phyloP scores from a whole-genome alignment of 2,797 vertebrate genomes.

The Periophthalmus magnuspinnatus region DNA sequence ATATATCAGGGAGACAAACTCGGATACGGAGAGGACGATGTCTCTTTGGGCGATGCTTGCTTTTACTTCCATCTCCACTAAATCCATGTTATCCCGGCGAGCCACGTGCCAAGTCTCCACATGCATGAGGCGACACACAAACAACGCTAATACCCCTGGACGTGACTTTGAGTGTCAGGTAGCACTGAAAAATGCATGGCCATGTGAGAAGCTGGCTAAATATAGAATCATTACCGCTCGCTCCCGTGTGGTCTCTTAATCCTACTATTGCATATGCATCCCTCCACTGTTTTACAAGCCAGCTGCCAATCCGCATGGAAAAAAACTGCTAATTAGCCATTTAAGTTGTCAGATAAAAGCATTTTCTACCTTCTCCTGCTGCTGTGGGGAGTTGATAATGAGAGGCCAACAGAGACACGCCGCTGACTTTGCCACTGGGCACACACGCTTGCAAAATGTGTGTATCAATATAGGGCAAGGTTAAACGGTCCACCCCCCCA shows the following conservation, averaged over 20 bases:
- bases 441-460: conserved; percentile 52
- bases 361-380: conserved; percentile 64
- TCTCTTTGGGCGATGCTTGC: conserved; percentile 44
- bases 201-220: conserved; percentile 76
- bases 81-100: conserved; percentile 20
- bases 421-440: conserved; percentile 76
- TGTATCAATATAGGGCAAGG: conserved; percentile 75
- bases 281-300: conserved; percentile 44
- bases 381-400: conserved; percentile 64
- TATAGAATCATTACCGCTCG: conserved; percentile 66
- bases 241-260: conserved; percentile 67
- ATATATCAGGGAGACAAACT: conserved; percentile 69
- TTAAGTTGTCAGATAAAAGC: conserved; percentile 58
- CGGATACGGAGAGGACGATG: conserved; percentile 63
- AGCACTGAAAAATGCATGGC: conserved; percentile 78
- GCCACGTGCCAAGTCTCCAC: conserved; percentile 17
- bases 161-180: conserved; percentile 69
- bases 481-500: conserved; percentile 67
- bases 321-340: conserved; percentile 46
- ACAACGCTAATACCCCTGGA: conserved; percentile 57
- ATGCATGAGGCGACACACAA: conserved; percentile 22
- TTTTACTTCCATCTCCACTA: conserved; percentile 18
- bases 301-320: conserved; percentile 31
- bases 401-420: conserved; percentile 63
- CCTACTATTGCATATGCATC: conserved; percentile 57